These are phyloP conservation scores for Philaenus spumarius DNA, from an alignment of 1,140 invertebrate genomes.

Conservation along the genomic window DNA sequence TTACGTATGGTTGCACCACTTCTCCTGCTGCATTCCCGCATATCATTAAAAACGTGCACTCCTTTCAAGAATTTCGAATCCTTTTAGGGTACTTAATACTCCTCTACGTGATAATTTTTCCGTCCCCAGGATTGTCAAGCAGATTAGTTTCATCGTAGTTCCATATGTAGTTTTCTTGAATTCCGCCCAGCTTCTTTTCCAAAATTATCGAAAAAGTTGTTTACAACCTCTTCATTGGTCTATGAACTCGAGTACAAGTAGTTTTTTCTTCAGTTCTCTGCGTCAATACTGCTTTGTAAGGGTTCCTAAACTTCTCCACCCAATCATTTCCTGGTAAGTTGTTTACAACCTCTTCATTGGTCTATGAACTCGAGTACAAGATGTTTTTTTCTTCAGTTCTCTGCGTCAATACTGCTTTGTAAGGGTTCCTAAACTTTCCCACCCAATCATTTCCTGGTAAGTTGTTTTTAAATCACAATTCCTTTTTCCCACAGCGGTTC, in stretches of 20 bases:
- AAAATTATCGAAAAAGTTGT: neutral
- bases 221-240: neutral
- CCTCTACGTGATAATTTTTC: neutral
- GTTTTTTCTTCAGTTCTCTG: neutral
- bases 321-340: neutral
- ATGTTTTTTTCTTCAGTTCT: neutral
- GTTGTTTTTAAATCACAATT: neutral
- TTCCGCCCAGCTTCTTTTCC: neutral
- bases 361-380: neutral
- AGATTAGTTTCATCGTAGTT: neutral
- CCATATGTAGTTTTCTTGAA: neutral
- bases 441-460: neutral
- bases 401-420: neutral
- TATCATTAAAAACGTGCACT: neutral
- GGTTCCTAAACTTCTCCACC: neutral
- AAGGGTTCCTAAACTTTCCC: neutral
- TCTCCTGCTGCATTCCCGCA: neutral
- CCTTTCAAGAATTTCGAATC: neutral
- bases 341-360: neutral
- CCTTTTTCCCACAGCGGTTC: neutral
- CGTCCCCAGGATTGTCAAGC: neutral
- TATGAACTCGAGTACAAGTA: neutral
- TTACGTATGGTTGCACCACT: neutral
- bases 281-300: neutral
- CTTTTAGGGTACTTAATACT: neutral